Evolutionary conservation across 2,113 vertebrate genomes (phyloP), one percentile per base, ranked within the genome.

Genomic region (Hemibagrus wyckioides): DNA sequence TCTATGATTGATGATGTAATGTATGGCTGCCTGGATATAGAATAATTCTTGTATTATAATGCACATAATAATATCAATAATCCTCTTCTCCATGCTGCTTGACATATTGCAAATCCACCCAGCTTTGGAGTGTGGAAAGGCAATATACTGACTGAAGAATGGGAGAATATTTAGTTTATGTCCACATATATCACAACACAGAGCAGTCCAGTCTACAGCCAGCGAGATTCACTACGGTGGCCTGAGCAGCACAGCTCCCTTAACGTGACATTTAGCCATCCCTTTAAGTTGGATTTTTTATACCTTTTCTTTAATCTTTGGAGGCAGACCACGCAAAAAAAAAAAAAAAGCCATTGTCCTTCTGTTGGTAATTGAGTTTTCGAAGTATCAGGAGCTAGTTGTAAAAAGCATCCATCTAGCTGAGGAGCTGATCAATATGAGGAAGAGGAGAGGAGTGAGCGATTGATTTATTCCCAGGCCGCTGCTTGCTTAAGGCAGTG

Each of bases 391-490:
- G 87, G 87, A 91, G 80, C 41, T 19, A 56, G 84, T 73, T 88
- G 89, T 88, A 91, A 90, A 93, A 92, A 57, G 89, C 91, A 93
- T 93, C 90, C 90, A 92, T 95, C 94, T 93, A 85, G 30, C 88
- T 88, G 71, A 84, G 86, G 85, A 85, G 86, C 84, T 87, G 92
- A 95, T 95, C 95, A 91, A 95, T 95, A 93, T 88, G 73, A 92
- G 91, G 90, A 90, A 93, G 89, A 83, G 87, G 39, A 73, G 90
- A 88, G 90, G 84, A 88, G 89, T 90, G 88, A 91, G 87, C 61
- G 44, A 94, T 93, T 93, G 93, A 94, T 94, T 93, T 90, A 90
- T 90, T 85, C 80, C 41, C 75, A 59, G 88, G 82, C 44, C 69
- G 57, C 61, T 10, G 69, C 80, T 71, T 88, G 75, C 84, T 76